These are phyloP conservation scores for Anabacerthia variegaticeps DNA, from an alignment of 2,797 vertebrate genomes.

Conservation along the genomic window DNA sequence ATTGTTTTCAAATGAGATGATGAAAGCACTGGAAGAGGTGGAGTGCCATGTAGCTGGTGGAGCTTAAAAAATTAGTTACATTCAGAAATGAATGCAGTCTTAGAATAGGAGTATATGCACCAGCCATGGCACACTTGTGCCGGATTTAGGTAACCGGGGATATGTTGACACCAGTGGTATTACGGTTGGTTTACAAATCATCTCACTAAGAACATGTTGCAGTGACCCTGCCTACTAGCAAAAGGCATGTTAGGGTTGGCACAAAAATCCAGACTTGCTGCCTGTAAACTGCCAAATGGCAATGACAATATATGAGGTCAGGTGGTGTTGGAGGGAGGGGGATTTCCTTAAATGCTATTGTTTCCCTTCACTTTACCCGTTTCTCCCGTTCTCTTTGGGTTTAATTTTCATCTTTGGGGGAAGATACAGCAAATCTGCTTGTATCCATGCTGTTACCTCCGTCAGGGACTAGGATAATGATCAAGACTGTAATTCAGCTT, in stretches of 20 bases:
- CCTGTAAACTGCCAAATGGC: neutral
- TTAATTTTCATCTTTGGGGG: neutral
- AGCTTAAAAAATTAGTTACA: neutral
- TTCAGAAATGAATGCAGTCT: neutral
- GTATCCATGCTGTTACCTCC: neutral
- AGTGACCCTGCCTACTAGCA: neutral
- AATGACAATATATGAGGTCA: neutral
- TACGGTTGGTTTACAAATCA: neutral
- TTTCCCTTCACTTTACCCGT: neutral
- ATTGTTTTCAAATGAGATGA: neutral
- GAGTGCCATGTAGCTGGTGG: neutral
- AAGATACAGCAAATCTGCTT: neutral
- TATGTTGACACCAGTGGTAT: neutral
- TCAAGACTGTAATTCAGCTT: conserved; percentile 34
- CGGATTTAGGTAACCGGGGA: neutral
- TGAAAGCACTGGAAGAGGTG: neutral
- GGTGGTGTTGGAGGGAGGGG: neutral
- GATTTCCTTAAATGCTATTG: neutral
- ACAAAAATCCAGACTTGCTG: neutral
- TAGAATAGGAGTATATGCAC: neutral
- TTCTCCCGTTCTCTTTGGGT: neutral
- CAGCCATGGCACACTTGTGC: neutral
- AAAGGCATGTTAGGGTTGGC: neutral
- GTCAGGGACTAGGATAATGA: neutral
- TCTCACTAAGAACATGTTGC: neutral